phyloP scores from a whole-genome alignment of 37 sponge, comb jelly and placozoan genomes.

The Axinella damicornis region DNA sequence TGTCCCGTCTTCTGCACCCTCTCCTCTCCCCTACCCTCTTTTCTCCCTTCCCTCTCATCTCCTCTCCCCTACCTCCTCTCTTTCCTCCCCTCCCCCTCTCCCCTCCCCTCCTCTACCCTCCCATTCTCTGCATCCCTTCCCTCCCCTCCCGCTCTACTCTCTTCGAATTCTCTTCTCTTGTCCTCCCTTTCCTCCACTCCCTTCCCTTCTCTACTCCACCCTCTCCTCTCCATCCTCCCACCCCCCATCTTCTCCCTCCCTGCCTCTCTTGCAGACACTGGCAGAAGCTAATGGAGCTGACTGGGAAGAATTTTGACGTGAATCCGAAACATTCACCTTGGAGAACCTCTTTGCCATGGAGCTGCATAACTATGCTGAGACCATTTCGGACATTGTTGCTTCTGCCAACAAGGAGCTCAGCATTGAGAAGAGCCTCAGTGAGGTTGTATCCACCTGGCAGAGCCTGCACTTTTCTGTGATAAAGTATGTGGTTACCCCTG shows the following conservation, averaged over 20 bases:
- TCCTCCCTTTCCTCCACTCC: too few species aligned
- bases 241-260: not conserved
- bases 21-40: too few species aligned
- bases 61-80: too few species aligned
- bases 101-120: too few species aligned
- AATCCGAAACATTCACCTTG: slow-evolving; percentile 98
- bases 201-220: too few species aligned
- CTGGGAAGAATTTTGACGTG: slow-evolving; percentile 99
- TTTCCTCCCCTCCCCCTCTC: too few species aligned
- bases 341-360: slow-evolving; percentile 99
- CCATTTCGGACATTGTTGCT: slow-evolving; percentile 97
- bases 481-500: slow-evolving; percentile 59
- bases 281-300: slow-evolving; percentile 96
- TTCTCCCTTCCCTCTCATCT: too few species aligned
- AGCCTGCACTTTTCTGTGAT: slow-evolving; percentile 82
- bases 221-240: too few species aligned
- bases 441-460: slow-evolving; percentile 96
- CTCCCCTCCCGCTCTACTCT: not conserved
- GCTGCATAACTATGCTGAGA: slow-evolving; percentile 96
- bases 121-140: too few species aligned
- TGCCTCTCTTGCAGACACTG: slow-evolving; percentile 78
- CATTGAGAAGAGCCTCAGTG: slow-evolving; percentile 95
- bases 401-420: slow-evolving; percentile 98
- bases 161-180: not conserved
- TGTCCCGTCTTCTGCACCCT: too few species aligned